A percentile compares a stretch with the other conserved stretches of the same genome.
Evolutionary conservation across 2,113 vertebrate genomes (phyloP).

Genomic region (Struthio camelus): DNA sequence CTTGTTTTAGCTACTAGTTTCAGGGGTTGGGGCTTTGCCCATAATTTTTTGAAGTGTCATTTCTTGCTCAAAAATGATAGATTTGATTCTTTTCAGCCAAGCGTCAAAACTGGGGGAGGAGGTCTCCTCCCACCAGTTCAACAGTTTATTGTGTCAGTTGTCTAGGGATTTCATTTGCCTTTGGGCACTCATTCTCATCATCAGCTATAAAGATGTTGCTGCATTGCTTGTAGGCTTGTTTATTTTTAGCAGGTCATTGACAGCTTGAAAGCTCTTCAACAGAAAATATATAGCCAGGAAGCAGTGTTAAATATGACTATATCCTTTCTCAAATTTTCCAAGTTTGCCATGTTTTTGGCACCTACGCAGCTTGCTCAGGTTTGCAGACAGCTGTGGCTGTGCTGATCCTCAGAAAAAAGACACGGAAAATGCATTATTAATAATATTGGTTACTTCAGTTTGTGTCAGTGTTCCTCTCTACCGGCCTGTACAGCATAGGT

Average conservation of each 20-base stretch:
- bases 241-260: conserved; percentile 48
- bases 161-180: not conserved
- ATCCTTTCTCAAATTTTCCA: not conserved
- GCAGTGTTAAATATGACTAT: not conserved
- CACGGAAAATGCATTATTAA: not conserved
- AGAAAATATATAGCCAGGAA: not conserved
- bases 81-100: not conserved
- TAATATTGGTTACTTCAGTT: not conserved
- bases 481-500: not conserved
- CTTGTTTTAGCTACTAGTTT: not conserved
- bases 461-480: not conserved
- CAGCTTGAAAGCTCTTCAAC: not conserved
- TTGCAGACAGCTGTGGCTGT: not conserved
- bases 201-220: conserved; percentile 2
- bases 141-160: not conserved
- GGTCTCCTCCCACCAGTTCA: not conserved
- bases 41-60: not conserved
- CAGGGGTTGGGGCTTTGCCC: not conserved
- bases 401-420: not conserved
- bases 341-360: not conserved
- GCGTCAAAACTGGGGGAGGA: not conserved
- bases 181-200: not conserved
- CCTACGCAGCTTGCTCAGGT: not conserved
- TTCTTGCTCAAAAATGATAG: not conserved
- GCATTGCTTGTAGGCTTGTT: not conserved